phyloP scores from a whole-genome alignment of 92 coral and sea anemone species.

The Epizoanthus fatuus region DNA sequence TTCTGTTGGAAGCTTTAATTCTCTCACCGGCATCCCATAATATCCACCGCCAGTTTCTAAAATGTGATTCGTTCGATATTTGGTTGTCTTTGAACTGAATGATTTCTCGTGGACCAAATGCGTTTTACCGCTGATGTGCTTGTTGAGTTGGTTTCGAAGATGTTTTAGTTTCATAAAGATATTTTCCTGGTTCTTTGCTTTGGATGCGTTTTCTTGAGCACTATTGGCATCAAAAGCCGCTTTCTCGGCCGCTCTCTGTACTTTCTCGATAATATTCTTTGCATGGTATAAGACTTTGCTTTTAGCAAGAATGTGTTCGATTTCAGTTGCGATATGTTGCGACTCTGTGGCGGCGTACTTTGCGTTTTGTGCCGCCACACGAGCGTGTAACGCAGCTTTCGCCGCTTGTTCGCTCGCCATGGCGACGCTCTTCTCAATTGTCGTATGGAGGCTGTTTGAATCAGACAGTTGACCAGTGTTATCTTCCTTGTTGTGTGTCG shows the following conservation, averaged over 20 bases:
- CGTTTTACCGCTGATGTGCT: neutral
- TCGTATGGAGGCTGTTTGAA: neutral
- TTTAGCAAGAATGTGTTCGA: neutral
- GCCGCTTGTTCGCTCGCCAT: slow-evolving; percentile 7
- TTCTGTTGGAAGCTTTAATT: neutral
- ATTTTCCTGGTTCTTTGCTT: slow-evolving; percentile 14
- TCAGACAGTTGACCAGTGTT: neutral
- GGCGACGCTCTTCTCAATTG: neutral
- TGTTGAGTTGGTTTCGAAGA: neutral
- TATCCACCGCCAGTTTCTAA: neutral
- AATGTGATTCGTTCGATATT: neutral
- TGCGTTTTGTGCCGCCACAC: slow-evolving; percentile 25
- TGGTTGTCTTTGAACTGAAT: neutral
- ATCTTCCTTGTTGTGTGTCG: neutral
- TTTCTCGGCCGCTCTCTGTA: neutral
- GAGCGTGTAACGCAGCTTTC: slow-evolving; percentile 11
- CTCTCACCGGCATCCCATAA: neutral
- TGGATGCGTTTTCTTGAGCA: neutral
- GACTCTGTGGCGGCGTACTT: slow-evolving; percentile 5
- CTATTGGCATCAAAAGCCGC: neutral
- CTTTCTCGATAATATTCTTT: neutral
- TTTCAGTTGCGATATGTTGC: neutral
- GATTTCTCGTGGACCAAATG: neutral
- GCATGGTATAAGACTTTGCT: neutral
- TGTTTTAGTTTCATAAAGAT: neutral